These are phyloP conservation scores for Tetragnatha versicolor DNA, from an alignment of 1,140 invertebrate species.

Conservation along the genomic window DNA sequence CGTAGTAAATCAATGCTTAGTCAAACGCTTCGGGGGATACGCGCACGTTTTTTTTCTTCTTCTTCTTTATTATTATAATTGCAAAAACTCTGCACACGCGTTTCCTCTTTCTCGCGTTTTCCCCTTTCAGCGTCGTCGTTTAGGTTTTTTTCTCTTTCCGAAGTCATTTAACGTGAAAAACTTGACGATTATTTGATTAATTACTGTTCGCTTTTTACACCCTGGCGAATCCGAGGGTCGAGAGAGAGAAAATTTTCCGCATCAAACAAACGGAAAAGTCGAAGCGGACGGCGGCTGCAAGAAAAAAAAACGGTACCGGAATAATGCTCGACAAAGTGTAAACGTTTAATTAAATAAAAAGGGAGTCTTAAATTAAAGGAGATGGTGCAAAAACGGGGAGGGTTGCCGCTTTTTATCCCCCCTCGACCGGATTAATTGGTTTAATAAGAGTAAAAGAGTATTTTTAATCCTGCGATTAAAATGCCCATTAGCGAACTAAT, in stretches of 20 bases:
- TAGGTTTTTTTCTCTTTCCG: neutral
- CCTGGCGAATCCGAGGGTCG: neutral
- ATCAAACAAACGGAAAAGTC: slow-evolving; percentile 9
- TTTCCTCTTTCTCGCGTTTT: too few relatives aligned
- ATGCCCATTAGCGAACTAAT: slow-evolving; percentile 51
- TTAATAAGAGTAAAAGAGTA: slow-evolving; percentile 55
- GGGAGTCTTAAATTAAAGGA: slow-evolving; percentile 33
- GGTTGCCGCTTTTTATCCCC: slow-evolving; percentile 34
- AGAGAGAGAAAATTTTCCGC: slow-evolving; percentile 6
- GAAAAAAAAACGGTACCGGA: neutral
- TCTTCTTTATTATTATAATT: too few relatives aligned
- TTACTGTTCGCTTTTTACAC: slow-evolving; percentile 43
- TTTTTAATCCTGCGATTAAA: slow-evolving; percentile 54
- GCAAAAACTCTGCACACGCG: too few relatives aligned
- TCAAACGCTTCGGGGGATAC: neutral
- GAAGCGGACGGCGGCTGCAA: too few relatives aligned
- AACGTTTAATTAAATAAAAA: slow-evolving; percentile 57
- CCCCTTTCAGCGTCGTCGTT: neutral
- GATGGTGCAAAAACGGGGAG: slow-evolving; percentile 6
- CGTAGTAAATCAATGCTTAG: slow-evolving; percentile 27
- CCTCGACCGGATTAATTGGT: slow-evolving; percentile 48
- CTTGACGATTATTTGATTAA: slow-evolving; percentile 53
- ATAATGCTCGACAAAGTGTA: slow-evolving; percentile 54
- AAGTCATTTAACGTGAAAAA: slow-evolving; percentile 22
- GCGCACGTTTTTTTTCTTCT: too few relatives aligned